Percentiles rank a stretch among this genome's conserved stretches.
phyloP scores from a whole-genome alignment of 2,888 invertebrate genomes.

The Clusia tigrina region DNA sequence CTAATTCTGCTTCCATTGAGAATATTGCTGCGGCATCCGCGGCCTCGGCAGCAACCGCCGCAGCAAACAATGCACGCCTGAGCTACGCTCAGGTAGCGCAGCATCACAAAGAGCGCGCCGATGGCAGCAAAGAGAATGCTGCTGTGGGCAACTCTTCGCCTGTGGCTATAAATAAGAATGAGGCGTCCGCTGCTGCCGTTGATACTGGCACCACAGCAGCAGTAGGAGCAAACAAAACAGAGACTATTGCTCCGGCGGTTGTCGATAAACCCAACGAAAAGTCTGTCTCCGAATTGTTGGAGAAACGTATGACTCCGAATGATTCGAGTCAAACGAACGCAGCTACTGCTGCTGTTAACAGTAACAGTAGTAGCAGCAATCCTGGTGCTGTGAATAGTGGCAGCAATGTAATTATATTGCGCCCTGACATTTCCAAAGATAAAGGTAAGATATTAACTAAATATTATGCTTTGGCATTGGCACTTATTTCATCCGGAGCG shows the following conservation, averaged over 20 bases:
- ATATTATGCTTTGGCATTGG: no score
- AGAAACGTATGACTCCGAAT: slow-evolving; percentile 28
- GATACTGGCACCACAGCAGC: slow-evolving; percentile 17
- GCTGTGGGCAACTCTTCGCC: slow-evolving; percentile 39
- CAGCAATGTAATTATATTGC: slow-evolving; percentile 39
- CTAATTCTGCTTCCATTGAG: slow-evolving; percentile 52
- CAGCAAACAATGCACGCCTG: slow-evolving; percentile 55
- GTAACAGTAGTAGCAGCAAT: slow-evolving; percentile 25
- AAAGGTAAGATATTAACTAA: slow-evolving; percentile 57
- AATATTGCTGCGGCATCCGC: slow-evolving; percentile 42
- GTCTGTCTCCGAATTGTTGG: slow-evolving; percentile 18
- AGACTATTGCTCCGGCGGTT: slow-evolving; percentile 25
- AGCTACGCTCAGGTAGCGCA: slow-evolving; percentile 76
- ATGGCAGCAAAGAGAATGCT: slow-evolving; percentile 26
- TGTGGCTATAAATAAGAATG: slow-evolving; percentile 45
- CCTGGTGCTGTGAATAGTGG: slow-evolving; percentile 41
- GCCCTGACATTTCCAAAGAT: slow-evolving; percentile 56
- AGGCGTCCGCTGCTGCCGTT: slow-evolving; percentile 40
- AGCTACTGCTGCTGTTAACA: slow-evolving; percentile 27
- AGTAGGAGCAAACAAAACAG: slow-evolving; percentile 11
- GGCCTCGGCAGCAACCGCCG: slow-evolving; percentile 27
- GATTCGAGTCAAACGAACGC: slow-evolving; percentile 29
- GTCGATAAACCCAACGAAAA: slow-evolving; percentile 37
- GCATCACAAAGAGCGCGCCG: slow-evolving; percentile 67
- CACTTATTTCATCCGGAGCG: no score